Percentiles rank a stretch among this genome's conserved stretches.
Evolutionary conservation across 2,888 invertebrate species (phyloP).

Genomic region (Aporophyla nigra): DNA sequence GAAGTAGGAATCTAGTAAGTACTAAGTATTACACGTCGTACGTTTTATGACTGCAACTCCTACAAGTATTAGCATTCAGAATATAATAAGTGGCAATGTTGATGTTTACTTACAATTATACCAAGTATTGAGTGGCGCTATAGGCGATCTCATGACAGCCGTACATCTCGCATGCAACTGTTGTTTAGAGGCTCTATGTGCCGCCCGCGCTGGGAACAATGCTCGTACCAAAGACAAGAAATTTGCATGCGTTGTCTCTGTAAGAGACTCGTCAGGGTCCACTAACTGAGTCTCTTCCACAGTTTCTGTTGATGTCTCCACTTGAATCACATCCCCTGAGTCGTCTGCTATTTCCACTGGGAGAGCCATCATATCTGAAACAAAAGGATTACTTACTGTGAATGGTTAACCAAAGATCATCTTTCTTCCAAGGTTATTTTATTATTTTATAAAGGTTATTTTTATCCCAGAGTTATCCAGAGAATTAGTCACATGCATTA

Average conservation of each 20-base stretch:
- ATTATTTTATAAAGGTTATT: not conserved
- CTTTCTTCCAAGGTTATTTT: not conserved
- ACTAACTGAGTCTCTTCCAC: conserved; percentile 66
- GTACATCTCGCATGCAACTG: conserved; percentile 94
- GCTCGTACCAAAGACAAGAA: conserved; percentile 97
- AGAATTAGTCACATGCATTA: conserved; percentile 26
- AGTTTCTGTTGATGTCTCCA: conserved; percentile 74
- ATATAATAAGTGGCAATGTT: not conserved
- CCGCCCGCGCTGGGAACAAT: conserved; percentile 95
- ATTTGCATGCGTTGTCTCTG: conserved; percentile 95
- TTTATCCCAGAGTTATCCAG: not conserved
- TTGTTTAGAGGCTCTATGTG: conserved; percentile 95
- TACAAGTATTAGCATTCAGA: not conserved
- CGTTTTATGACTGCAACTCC: not conserved
- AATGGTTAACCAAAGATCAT: not conserved
- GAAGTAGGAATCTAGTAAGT: not conserved
- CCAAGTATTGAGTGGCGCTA: conserved; percentile 96
- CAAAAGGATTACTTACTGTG: not conserved
- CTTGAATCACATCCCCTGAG: conserved; percentile 82
- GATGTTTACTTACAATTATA: conserved; percentile 89
- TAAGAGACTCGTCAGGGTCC: conserved; percentile 88
- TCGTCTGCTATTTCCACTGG: conserved; percentile 94
- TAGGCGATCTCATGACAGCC: conserved; percentile 95
- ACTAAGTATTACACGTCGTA: not conserved
- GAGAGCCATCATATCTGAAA: conserved; percentile 94